A percentile compares a stretch with the other conserved stretches of the same genome.
phyloP scores from a whole-genome alignment of 2,797 vertebrate species.

The Gobio occitaniae region DNA sequence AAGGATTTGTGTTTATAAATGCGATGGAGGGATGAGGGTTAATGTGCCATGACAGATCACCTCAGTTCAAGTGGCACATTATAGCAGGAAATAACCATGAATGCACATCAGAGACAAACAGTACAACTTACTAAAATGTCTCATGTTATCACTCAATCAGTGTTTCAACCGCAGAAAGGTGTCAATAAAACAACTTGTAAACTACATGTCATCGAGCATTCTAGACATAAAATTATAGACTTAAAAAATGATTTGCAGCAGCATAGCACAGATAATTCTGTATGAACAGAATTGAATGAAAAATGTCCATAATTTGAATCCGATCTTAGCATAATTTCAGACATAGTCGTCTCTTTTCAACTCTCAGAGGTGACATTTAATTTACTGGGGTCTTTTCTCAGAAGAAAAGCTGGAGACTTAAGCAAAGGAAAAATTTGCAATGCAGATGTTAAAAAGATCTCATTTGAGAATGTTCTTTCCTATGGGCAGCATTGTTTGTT shows the following conservation, averaged over 20 bases:
- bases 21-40: not conserved
- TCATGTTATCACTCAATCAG: not conserved
- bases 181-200: not conserved
- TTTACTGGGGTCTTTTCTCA: not conserved
- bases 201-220: not conserved
- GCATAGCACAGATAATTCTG: not conserved
- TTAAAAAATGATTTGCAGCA: not conserved
- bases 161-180: not conserved
- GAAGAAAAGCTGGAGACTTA: not conserved
- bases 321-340: not conserved
- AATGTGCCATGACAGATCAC: not conserved
- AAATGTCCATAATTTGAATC: not conserved
- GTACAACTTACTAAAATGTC: not conserved
- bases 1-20: too few relatives aligned
- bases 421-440: not conserved
- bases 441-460: constrained; percentile 12
- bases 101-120: not conserved
- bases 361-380: not conserved
- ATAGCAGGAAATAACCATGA: not conserved
- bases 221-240: not conserved
- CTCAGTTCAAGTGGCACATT: not conserved
- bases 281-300: not conserved
- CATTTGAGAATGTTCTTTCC: not conserved
- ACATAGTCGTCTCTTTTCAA: not conserved
- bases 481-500: not conserved